phyloP scores from a whole-genome alignment of 2,797 vertebrate species.

The Delichon dasypus region DNA sequence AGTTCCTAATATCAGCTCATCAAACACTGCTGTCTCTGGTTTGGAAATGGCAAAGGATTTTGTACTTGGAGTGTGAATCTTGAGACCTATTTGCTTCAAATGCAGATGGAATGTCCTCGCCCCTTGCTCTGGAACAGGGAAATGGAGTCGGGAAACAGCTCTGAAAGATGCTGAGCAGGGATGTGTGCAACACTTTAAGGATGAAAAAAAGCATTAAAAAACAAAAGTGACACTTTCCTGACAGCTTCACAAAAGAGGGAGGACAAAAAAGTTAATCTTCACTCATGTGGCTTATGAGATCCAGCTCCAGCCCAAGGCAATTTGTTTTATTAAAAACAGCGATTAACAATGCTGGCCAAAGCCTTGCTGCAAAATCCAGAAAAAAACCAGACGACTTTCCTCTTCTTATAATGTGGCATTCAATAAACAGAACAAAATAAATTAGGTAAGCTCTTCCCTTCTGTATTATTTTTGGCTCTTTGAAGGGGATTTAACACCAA shows the following conservation, averaged over 20 bases:
- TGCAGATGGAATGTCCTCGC: not conserved
- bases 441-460: not conserved
- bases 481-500: not conserved
- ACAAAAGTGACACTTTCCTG: not conserved
- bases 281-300: not conserved
- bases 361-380: not conserved
- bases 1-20: not conserved
- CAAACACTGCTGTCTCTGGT: not conserved
- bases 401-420: not conserved
- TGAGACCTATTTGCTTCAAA: not conserved
- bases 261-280: slow-evolving; percentile 3
- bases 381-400: not conserved
- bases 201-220: not conserved
- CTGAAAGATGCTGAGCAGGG: not conserved
- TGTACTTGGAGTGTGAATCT: not conserved
- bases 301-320: not conserved
- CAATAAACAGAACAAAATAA: not conserved
- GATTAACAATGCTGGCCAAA: not conserved
- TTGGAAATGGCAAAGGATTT: not conserved
- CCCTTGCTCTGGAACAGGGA: not conserved
- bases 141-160: not conserved
- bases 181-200: not conserved
- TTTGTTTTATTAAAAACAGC: not conserved
- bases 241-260: not conserved
- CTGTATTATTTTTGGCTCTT: not conserved